Evolutionary conservation across 2,113 vertebrate species (phyloP).

Genomic region (Pachypanchax playfairii): DNA sequence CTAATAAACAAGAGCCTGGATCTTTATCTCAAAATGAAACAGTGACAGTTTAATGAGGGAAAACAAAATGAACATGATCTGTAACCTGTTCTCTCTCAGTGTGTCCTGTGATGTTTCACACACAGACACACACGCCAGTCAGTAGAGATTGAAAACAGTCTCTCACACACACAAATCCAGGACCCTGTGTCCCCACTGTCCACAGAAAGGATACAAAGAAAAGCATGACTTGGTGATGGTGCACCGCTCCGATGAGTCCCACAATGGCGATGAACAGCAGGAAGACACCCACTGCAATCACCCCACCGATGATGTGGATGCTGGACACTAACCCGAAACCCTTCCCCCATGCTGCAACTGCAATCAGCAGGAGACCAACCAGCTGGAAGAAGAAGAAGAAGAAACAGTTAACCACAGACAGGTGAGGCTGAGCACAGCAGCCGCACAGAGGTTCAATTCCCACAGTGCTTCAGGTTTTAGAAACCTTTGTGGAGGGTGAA

Average conservation of each 20-base stretch:
- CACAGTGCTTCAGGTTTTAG: not conserved
- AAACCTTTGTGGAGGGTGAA: too few relatives aligned
- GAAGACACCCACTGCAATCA: slow-evolving; percentile 91
- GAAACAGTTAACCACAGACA: slow-evolving; percentile 21
- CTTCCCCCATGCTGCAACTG: slow-evolving; percentile 91
- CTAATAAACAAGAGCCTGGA: too few relatives aligned
- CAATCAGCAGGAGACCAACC: slow-evolving; percentile 90
- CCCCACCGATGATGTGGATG: slow-evolving; percentile 91
- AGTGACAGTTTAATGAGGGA: too few relatives aligned
- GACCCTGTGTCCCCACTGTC: too few relatives aligned
- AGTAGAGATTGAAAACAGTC: not conserved
- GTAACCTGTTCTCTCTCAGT: too few relatives aligned
- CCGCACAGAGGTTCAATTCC: not conserved
- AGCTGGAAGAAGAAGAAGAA: slow-evolving; percentile 73
- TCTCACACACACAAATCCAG: not conserved
- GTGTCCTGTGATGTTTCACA: too few relatives aligned
- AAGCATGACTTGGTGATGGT: slow-evolving; percentile 94
- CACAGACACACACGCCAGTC: not conserved
- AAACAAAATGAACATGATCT: too few relatives aligned
- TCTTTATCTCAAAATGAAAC: too few relatives aligned
- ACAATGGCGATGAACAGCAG: slow-evolving; percentile 90
- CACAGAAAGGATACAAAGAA: slow-evolving; percentile 91
- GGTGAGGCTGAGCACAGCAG: not conserved
- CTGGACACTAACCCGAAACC: slow-evolving; percentile 89
- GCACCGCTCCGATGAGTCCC: slow-evolving; percentile 87